These are phyloP conservation scores for Morpho helenor DNA, from an alignment of 2,888 invertebrate genomes.

Conservation along the genomic window DNA sequence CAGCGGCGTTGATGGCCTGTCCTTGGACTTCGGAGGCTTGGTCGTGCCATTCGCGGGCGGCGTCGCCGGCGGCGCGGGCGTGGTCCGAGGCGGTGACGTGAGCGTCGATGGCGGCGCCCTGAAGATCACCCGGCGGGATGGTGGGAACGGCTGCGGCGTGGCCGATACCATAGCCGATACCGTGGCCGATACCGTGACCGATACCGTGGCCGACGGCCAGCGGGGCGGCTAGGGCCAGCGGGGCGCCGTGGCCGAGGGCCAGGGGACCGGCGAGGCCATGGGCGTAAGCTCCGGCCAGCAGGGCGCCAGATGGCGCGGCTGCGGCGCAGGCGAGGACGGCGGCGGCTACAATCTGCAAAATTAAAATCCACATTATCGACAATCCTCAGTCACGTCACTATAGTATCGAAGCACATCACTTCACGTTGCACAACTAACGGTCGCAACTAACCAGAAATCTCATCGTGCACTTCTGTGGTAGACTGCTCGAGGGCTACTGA, in stretches of 20 bases:
- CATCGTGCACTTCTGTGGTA: constrained; percentile 36
- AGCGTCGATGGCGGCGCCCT: constrained; percentile 57
- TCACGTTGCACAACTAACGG: constrained; percentile 33
- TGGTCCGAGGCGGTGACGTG: constrained; percentile 39
- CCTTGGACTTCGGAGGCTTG: constrained; percentile 67
- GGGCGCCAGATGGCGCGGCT: constrained; percentile 60
- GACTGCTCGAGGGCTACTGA: constrained; percentile 78
- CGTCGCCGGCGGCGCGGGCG: constrained; percentile 50
- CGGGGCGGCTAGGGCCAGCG: constrained; percentile 43
- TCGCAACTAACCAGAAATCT: constrained; percentile 72
- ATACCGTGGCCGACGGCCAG: constrained; percentile 36
- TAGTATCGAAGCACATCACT: constrained; percentile 32
- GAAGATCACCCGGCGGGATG: constrained; percentile 62
- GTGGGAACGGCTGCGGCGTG: constrained; percentile 49
- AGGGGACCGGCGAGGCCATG: constrained; percentile 32
- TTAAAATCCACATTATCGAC: constrained; percentile 35
- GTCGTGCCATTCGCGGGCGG: constrained; percentile 64
- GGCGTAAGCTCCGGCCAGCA: constrained; percentile 55
- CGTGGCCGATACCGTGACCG: constrained; percentile 6
- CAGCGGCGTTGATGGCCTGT: constrained; percentile 69
- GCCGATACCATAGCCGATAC: constrained; percentile 23
- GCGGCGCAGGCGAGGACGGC: constrained; percentile 71
- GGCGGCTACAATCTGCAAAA: constrained; percentile 77
- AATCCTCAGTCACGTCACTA: constrained; percentile 34
- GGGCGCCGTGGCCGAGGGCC: constrained; percentile 39